These are phyloP conservation scores for Leptoclinus maculatus DNA, from an alignment of 2,797 vertebrate genomes.

Conservation along the genomic window DNA sequence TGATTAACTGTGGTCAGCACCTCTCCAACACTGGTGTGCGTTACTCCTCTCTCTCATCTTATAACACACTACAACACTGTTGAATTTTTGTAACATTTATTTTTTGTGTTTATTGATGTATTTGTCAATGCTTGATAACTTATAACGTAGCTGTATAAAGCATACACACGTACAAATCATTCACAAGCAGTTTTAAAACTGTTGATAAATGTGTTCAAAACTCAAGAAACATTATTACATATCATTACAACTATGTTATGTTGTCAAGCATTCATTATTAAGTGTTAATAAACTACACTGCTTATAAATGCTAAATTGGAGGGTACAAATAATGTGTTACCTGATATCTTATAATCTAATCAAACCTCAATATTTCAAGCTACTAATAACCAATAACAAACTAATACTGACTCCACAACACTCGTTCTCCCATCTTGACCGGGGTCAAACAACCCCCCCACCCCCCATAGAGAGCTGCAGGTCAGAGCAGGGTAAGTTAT, in stretches of 20 bases:
- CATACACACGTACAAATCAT: background rate
- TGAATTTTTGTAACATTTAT: background rate
- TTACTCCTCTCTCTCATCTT: background rate
- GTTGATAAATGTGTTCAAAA: slow-evolving; percentile 1
- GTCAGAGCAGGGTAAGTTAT: slow-evolving; percentile 80
- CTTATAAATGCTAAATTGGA: background rate
- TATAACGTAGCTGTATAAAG: too few species aligned
- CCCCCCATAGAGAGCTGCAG: slow-evolving; percentile 68
- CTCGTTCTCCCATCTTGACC: slow-evolving; percentile 46
- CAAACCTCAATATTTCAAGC: slow-evolving; percentile 23
- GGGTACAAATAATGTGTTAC: background rate
- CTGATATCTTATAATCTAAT: background rate
- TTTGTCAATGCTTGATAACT: background rate
- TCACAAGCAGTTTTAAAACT: background rate
- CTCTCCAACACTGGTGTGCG: too few species aligned
- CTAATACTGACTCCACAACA: slow-evolving; percentile 60
- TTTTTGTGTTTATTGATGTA: background rate
- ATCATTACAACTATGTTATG: background rate
- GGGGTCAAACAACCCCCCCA: slow-evolving; percentile 70
- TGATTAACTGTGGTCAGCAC: background rate
- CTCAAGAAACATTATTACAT: background rate
- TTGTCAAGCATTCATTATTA: background rate
- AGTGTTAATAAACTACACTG: background rate
- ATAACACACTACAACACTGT: background rate
- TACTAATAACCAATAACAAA: slow-evolving; percentile 40